phyloP scores from a whole-genome alignment of 2,888 invertebrate genomes.

The Iselma pallidipennis region DNA sequence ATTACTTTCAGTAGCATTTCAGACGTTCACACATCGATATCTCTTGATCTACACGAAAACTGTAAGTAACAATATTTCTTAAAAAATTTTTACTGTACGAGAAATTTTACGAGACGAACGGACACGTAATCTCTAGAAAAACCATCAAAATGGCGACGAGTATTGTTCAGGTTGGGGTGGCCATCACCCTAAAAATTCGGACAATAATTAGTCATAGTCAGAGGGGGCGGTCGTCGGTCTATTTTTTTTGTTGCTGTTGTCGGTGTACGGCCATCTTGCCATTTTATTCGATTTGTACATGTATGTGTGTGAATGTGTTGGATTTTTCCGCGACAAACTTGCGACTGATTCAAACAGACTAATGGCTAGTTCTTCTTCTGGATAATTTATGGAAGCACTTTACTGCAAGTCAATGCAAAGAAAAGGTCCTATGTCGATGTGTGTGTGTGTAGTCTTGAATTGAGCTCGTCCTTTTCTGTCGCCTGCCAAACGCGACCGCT shows the following conservation, averaged over 20 bases:
- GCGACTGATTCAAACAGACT: conserved; percentile 50
- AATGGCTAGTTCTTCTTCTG: conserved; percentile 54
- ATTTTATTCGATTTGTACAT: background rate
- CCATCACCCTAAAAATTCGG: conserved; percentile 41
- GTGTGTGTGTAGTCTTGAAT: conserved; percentile 31
- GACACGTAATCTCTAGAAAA: background rate
- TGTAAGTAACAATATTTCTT: background rate
- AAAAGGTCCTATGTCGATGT: conserved; percentile 41
- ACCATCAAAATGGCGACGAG: conserved; percentile 15
- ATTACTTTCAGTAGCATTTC: conserved; percentile 51
- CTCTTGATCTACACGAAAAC: conserved; percentile 22
- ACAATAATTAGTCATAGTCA: conserved; percentile 54
- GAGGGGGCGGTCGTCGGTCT: conserved; percentile 42
- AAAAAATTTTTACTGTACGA: background rate
- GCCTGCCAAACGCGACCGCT: conserved; percentile 38
- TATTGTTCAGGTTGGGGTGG: conserved; percentile 39
- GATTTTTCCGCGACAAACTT: background rate
- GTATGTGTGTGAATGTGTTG: too few species aligned
- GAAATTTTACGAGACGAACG: background rate
- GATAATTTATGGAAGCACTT: conserved; percentile 54
- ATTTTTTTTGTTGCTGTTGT: conserved; percentile 1
- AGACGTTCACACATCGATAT: conserved; percentile 50
- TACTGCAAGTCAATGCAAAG: conserved; percentile 52
- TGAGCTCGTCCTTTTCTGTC: conserved; percentile 46
- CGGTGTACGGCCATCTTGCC: conserved; percentile 15